Percentiles rank a stretch among this genome's conserved stretches.
phyloP scores from a whole-genome alignment of 2,113 vertebrate genomes.

The Dromas ardeola region DNA sequence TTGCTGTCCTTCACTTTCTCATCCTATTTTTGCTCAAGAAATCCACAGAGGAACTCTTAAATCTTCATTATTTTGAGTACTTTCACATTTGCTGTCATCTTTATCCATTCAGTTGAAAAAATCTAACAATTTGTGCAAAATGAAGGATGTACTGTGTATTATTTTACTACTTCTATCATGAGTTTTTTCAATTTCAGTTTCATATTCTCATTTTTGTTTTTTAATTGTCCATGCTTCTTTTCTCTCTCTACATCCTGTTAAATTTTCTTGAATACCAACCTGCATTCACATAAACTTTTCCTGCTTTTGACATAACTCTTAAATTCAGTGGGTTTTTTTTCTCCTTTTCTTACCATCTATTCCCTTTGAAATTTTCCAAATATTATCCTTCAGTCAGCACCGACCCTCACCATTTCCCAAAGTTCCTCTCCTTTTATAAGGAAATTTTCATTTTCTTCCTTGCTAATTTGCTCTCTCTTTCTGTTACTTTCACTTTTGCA shows the following conservation, averaged over 20 bases:
- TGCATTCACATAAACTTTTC: neutral
- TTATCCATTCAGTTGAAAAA: neutral
- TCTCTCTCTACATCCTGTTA: neutral
- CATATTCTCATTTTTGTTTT: neutral
- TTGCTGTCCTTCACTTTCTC: neutral
- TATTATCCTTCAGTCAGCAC: neutral
- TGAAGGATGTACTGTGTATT: neutral
- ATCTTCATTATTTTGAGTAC: neutral
- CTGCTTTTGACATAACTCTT: neutral
- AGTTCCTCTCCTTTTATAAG: neutral
- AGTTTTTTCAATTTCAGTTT: neutral
- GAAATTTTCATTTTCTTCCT: neutral
- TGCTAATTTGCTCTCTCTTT: neutral
- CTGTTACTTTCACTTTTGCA: neutral
- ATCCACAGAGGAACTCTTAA: neutral
- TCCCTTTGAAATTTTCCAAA: neutral
- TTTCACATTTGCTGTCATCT: neutral
- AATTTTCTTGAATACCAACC: neutral
- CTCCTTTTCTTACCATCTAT: accelerated
- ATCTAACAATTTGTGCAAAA: neutral
- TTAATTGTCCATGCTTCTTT: neutral
- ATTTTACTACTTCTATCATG: neutral
- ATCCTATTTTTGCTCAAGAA: neutral
- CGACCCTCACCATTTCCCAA: neutral
- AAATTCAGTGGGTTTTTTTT: accelerated